Evolutionary conservation across 2,888 invertebrate genomes (phyloP).

Genomic region (Campoplex nolae): DNA sequence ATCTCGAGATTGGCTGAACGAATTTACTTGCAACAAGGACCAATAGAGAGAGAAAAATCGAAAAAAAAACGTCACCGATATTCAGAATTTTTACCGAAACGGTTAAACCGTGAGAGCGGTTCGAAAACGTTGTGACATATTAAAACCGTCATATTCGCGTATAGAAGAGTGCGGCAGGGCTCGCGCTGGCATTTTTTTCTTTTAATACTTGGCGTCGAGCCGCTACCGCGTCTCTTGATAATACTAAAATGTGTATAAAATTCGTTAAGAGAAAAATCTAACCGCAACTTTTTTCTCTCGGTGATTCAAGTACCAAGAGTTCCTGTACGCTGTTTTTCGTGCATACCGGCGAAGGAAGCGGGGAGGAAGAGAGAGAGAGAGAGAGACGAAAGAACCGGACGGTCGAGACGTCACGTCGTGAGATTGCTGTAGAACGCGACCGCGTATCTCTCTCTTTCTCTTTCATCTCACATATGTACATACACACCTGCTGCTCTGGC

Average conservation of each 20-base stretch:
- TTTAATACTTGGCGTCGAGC: too few relatives aligned
- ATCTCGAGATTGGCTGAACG: too few relatives aligned
- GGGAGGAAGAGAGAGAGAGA: background rate
- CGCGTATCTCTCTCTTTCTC: slow-evolving; percentile 20
- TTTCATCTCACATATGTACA: slow-evolving; percentile 1
- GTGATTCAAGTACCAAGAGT: slow-evolving; percentile 3
- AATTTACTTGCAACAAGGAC: too few relatives aligned
- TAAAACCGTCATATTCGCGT: too few relatives aligned
- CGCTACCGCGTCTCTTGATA: too few relatives aligned
- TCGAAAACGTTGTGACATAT: too few relatives aligned
- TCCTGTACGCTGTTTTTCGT: slow-evolving; percentile 21
- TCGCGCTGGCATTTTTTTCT: too few relatives aligned
- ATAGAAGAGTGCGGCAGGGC: too few relatives aligned
- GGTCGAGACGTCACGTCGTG: slow-evolving; percentile 52
- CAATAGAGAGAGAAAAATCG: too few relatives aligned
- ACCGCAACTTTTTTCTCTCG: background rate
- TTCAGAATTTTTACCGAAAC: too few relatives aligned
- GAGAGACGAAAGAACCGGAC: slow-evolving; percentile 44
- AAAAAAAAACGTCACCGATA: too few relatives aligned
- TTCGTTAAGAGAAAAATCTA: background rate
- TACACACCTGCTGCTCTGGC: slow-evolving; percentile 42
- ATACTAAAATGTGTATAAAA: background rate
- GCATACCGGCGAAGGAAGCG: background rate
- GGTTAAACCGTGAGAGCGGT: too few relatives aligned
- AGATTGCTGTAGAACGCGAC: slow-evolving; percentile 54